phyloP scores from a whole-genome alignment of 2,797 vertebrate species.

The Chelon labrosus region DNA sequence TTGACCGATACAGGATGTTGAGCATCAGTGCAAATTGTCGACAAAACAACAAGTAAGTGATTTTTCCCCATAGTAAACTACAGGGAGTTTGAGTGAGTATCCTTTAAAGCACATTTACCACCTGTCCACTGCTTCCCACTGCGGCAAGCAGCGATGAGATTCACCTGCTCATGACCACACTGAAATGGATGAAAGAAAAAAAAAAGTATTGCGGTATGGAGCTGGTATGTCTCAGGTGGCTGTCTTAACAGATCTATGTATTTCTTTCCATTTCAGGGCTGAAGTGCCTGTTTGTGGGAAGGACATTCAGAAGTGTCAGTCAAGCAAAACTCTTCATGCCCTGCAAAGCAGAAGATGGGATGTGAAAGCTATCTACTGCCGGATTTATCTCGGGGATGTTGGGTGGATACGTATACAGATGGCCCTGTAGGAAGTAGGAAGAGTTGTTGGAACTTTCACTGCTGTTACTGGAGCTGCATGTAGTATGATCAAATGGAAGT shows the following conservation, averaged over 20 bases:
- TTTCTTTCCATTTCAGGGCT: slow-evolving; percentile 50
- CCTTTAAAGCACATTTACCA: slow-evolving; percentile 18
- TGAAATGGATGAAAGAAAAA: slow-evolving; percentile 44
- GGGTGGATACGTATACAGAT: slow-evolving; percentile 27
- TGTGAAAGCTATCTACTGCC: slow-evolving; percentile 12
- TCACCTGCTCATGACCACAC: slow-evolving; percentile 29
- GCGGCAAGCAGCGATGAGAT: slow-evolving; percentile 28
- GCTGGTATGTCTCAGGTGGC: slow-evolving; percentile 16
- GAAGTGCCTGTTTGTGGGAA: slow-evolving; percentile 31
- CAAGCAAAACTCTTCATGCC: slow-evolving; percentile 48
- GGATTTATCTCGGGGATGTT: slow-evolving; percentile 35
- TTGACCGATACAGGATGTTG: neutral
- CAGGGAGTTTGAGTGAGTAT: slow-evolving; percentile 34
- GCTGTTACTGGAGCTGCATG: neutral
- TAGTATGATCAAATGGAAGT: slow-evolving; percentile 1
- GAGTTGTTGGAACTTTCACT: neutral
- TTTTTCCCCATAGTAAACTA: neutral
- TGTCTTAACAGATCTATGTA: slow-evolving; percentile 54
- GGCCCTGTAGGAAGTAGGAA: slow-evolving; percentile 11
- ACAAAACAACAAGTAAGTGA: no score
- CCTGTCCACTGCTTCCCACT: slow-evolving; percentile 15
- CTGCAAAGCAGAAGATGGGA: slow-evolving; percentile 24
- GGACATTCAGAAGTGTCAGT: slow-evolving; percentile 51
- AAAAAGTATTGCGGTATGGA: slow-evolving; percentile 6
- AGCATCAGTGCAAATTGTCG: no score